phyloP scores from a whole-genome alignment of 2,113 vertebrate genomes.

The human region DNA sequence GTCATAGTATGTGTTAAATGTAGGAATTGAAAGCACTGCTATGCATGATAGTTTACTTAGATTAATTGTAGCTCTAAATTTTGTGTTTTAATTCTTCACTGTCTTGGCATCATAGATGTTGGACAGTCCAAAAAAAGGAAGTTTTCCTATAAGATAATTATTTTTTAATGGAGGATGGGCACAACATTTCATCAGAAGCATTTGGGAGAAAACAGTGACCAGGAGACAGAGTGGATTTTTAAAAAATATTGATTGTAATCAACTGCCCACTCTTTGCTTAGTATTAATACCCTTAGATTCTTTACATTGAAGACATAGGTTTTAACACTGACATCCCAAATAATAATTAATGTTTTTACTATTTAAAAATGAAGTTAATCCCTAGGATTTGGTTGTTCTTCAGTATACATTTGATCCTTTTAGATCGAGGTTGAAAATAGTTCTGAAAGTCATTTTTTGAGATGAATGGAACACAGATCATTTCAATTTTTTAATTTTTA shows the following conservation, averaged over 20 bases:
- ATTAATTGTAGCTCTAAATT: not conserved
- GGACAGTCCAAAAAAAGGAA: not conserved
- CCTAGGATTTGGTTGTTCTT: conserved; percentile 30
- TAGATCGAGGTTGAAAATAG: not conserved
- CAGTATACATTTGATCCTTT: conserved; percentile 18
- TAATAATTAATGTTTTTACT: not conserved
- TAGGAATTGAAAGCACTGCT: not conserved
- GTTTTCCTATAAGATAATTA: not conserved
- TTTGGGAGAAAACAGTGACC: conserved; percentile 4
- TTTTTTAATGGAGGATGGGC: not conserved
- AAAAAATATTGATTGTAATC: not conserved
- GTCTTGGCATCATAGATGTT: not conserved
- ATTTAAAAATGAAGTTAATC: conserved; percentile 26
- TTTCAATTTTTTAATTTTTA: not conserved
- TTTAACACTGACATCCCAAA: not conserved
- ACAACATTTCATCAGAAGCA: not conserved
- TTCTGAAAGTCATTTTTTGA: conserved; percentile 20
- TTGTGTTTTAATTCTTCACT: conserved; percentile 36
- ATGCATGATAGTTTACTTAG: not conserved
- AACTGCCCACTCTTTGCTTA: not conserved
- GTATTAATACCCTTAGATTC: not conserved
- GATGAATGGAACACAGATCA: not conserved
- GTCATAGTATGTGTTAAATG: not conserved
- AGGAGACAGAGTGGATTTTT: conserved; percentile 4
- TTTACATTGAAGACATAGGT: not conserved